phyloP scores from a whole-genome alignment of 1,140 invertebrate species.

The Bombus superbus region DNA sequence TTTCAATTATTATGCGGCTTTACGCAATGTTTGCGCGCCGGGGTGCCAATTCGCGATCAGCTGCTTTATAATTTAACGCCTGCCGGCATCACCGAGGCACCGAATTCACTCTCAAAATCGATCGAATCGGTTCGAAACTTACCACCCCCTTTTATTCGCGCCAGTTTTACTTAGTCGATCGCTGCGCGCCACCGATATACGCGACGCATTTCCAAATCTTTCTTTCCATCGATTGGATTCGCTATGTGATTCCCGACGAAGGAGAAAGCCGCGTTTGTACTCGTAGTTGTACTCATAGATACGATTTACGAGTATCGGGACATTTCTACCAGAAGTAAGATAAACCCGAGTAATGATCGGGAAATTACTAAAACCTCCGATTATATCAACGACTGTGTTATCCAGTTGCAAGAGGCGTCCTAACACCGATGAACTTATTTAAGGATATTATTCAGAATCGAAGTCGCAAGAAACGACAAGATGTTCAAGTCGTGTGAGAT shows the following conservation, averaged over 20 bases:
- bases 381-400: no score
- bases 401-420: not conserved
- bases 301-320: no score
- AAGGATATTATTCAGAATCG: not conserved
- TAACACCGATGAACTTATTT: not conserved
- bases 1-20: constrained; percentile 48
- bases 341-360: no score
- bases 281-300: not conserved
- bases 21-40: constrained; percentile 34
- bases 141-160: not conserved
- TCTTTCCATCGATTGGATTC: not conserved
- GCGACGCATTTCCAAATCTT: not conserved
- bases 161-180: constrained; percentile 6
- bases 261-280: not conserved
- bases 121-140: not conserved
- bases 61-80: constrained; percentile 44
- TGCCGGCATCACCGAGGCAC: not conserved
- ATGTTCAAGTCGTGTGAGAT: not conserved
- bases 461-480: not conserved
- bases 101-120: not conserved
- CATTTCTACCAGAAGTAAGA: no score
- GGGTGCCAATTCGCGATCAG: constrained; percentile 25
- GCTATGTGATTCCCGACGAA: not conserved
- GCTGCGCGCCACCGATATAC: not conserved
- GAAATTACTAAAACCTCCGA: no score